Evolutionary conservation across 1,140 invertebrate species (phyloP).

Genomic region (Hormaphis cornu): DNA sequence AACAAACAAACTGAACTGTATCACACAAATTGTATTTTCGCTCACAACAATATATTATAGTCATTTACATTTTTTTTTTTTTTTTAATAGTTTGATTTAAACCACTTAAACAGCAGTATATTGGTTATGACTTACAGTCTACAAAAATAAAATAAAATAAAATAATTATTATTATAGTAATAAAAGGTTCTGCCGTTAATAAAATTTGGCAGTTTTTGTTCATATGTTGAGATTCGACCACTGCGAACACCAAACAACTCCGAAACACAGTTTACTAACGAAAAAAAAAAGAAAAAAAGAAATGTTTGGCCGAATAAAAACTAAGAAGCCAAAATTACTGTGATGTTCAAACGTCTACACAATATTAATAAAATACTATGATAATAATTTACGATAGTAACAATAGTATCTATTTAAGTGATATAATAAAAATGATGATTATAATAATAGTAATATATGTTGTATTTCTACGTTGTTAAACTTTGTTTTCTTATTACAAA

Average conservation of each 20-base stretch:
- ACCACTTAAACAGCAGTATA: too few species aligned
- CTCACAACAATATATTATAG: too few species aligned
- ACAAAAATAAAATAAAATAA: too few species aligned
- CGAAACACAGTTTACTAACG: background rate
- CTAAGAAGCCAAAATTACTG: background rate
- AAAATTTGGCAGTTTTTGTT: background rate
- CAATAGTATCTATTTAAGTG: background rate
- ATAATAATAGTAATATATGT: background rate
- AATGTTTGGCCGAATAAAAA: background rate
- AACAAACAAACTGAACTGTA: too few species aligned
- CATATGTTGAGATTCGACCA: background rate
- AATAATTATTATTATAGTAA: too few species aligned
- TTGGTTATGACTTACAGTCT: too few species aligned
- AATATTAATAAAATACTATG: background rate
- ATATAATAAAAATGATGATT: conserved; percentile 1
- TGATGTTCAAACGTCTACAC: background rate
- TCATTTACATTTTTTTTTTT: too few species aligned
- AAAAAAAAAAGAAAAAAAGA: too few species aligned
- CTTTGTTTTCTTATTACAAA: background rate
- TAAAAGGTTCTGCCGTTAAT: too few species aligned
- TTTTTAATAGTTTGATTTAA: too few species aligned
- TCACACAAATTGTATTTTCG: too few species aligned
- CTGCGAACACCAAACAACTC: background rate
- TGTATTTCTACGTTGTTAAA: background rate
- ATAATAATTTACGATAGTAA: background rate